Evolutionary conservation across 2,113 vertebrate species (phyloP).

Genomic region (Choloepus hoffmanni): DNA sequence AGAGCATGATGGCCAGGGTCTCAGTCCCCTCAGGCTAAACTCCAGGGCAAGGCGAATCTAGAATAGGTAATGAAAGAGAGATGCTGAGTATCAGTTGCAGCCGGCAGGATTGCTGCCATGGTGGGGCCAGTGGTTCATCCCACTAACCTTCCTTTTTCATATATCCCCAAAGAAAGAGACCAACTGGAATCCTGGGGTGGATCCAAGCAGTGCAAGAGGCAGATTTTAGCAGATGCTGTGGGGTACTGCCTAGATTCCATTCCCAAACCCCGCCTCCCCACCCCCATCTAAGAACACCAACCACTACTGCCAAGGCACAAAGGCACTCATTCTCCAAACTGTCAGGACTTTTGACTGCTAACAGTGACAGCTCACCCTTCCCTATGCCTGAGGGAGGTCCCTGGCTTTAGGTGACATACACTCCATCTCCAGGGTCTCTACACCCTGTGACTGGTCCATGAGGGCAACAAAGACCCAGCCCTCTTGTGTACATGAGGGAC

Average conservation of each 20-base stretch:
- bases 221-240: neutral
- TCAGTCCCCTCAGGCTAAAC: neutral
- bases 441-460: neutral
- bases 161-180: neutral
- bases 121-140: neutral
- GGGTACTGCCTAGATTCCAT: neutral
- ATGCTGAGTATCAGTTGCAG: neutral
- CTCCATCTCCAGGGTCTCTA: neutral
- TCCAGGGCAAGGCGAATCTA: neutral
- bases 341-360: rapidly evolving
- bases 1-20: neutral
- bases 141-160: neutral
- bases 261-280: neutral
- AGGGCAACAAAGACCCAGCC: neutral
- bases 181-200: neutral
- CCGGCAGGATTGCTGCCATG: neutral
- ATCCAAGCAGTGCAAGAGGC: neutral
- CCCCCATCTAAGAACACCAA: too few relatives aligned
- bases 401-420: neutral
- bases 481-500: neutral
- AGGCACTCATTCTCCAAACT: neutral
- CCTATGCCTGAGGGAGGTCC: neutral
- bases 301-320: neutral
- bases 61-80: neutral
- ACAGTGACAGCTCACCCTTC: neutral